phyloP scores from a whole-genome alignment of 2,113 vertebrate species.

The Bos javanicus region DNA sequence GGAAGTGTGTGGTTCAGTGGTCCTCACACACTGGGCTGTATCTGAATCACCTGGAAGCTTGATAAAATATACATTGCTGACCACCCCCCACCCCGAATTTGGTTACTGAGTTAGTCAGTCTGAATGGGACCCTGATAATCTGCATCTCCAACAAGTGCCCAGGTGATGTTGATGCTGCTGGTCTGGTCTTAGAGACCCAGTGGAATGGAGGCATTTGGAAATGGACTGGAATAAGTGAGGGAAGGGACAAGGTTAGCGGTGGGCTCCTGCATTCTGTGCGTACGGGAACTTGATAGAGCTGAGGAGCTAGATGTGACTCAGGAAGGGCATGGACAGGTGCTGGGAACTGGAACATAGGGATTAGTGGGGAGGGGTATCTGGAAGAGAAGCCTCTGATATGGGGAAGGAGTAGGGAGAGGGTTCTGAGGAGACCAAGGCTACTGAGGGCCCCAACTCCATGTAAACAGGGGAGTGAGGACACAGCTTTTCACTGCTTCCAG shows the following conservation, averaged over 20 bases:
- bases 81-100: not conserved
- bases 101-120: not conserved
- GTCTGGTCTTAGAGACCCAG: not conserved
- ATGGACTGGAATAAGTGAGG: no score
- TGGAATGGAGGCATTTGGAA: not conserved
- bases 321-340: not conserved
- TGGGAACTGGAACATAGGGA: not conserved
- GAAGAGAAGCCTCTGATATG: not conserved
- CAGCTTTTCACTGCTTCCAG: not conserved
- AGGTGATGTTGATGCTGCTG: not conserved
- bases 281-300: not conserved
- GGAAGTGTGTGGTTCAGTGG: not conserved
- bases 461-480: not conserved
- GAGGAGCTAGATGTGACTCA: accelerated
- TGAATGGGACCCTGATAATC: not conserved
- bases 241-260: not conserved
- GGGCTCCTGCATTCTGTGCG: no score
- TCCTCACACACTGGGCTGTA: not conserved
- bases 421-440: not conserved
- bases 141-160: not conserved
- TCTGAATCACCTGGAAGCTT: not conserved
- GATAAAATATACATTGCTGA: not conserved
- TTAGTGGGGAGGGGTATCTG: not conserved
- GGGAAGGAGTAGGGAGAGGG: not conserved
- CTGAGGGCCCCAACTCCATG: not conserved